These are phyloP conservation scores for Brachypalpus laphriformis DNA, from an alignment of 2,888 invertebrate genomes.

Conservation along the genomic window DNA sequence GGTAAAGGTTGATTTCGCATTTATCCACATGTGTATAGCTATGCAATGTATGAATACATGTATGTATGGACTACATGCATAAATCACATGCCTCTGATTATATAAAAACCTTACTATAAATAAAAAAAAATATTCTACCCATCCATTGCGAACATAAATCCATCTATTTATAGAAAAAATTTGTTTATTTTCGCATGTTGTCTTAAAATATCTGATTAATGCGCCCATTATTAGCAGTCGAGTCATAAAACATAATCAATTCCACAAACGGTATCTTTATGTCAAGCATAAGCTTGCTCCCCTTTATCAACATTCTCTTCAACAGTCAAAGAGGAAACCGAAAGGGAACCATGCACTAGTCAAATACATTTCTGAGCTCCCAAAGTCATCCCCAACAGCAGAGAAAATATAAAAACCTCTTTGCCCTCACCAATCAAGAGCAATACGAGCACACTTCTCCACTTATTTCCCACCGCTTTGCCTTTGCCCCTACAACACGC, in stretches of 20 bases:
- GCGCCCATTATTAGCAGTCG: not conserved
- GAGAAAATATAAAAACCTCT: constrained; percentile 33
- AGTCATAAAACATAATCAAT: not conserved
- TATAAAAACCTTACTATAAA: not conserved
- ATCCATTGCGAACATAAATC: not conserved
- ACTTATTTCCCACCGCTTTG: not conserved
- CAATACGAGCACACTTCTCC: not conserved
- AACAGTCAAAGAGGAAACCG: not conserved
- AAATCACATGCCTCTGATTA: not conserved
- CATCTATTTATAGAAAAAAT: constrained; percentile 1
- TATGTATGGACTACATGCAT: not conserved
- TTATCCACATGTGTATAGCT: no score
- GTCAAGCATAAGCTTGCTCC: not conserved
- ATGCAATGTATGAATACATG: no score
- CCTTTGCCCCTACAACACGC: no score
- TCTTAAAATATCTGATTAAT: constrained; percentile 15
- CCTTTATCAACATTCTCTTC: not conserved
- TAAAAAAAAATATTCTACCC: not conserved
- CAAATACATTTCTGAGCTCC: constrained; percentile 41
- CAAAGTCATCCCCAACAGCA: constrained; percentile 42
- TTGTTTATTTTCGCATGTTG: not conserved
- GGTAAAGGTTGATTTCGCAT: no score
- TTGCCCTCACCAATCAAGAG: not conserved
- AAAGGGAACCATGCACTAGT: not conserved
- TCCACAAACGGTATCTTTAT: not conserved